Evolutionary conservation across 1,140 invertebrate species (phyloP), one percentile per base, ranked within the genome.

Genomic region (Copidosoma floridanum): DNA sequence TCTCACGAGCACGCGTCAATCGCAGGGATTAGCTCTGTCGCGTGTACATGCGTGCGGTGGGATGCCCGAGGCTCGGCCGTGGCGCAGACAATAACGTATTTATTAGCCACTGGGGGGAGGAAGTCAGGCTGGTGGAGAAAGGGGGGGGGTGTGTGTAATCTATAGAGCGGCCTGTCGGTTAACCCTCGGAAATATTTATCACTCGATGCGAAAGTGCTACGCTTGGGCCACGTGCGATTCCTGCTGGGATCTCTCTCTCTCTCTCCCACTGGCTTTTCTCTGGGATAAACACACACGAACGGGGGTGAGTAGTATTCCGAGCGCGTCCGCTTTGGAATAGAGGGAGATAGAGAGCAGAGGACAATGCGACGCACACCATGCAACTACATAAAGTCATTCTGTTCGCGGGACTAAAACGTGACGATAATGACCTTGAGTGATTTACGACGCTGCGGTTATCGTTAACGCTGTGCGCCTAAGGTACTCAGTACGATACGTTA

Each of bases 121-220:
- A n/a, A n/a, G n/a, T n/a, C n/a, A n/a, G n/a, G n/a, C n/a, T n/a
- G 63, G 60, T 35, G 18, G 23, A n/a, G 23, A 7, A 38, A n/a
- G 37, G 23, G 35, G 0, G 21, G 65, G 68, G 65, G 64, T 65
- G 68, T 68, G 64, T 65, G 68, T 68, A 71, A 71, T 69, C 60
- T 70, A 70, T 69, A 66, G 61, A 66, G 62, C 66, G 48, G 26
- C 54, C 60, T 67, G 66, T 69, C 65, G 65, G 68, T 69, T 71
- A 69, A 69, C 70, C 70, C 68, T 71, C 65, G 66, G 66, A 70
- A 71, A 69, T 71, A 71, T 71, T 71, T 71, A 71, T 71, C 64
- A 65, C 62, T 46, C 57, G 57, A 55, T 61, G 64, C 56, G 52
- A 70, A 68, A 68, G 65, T 64, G 50, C 52, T 35, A 47, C 32